Conservation (phyloP, 53 echinoderm and acorn worm species). For the Zoroaster sp. region DNA sequence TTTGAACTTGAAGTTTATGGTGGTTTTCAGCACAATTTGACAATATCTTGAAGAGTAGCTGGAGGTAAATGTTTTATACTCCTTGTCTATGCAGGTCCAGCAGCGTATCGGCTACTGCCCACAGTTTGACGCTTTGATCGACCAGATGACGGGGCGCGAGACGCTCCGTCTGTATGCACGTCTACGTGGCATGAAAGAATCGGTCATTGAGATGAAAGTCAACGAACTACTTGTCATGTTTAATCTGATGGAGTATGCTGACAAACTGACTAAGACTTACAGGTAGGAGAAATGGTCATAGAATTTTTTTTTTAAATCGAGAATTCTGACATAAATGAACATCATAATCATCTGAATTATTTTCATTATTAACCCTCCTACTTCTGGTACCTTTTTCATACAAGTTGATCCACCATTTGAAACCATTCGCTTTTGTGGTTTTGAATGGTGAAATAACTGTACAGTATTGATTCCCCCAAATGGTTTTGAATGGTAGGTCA, state of each 20-base stretch:
- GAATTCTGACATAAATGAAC: no score
- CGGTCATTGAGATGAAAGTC: slow-evolving; percentile 67
- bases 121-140: slow-evolving; percentile 92
- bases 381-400: no score
- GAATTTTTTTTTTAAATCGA: no score
- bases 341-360: no score
- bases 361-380: no score
- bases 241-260: slow-evolving; percentile 82
- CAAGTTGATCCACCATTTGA: no score
- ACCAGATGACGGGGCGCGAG: slow-evolving; percentile 95
- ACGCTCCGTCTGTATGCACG: slow-evolving; percentile 85
- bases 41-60: not conserved
- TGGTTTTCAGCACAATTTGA: not conserved
- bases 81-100: slow-evolving; percentile 66
- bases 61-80: not conserved
- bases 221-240: slow-evolving; percentile 75
- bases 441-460: no score
- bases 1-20: not conserved
- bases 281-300: slow-evolving; percentile 65
- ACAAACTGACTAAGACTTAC: slow-evolving; percentile 85
- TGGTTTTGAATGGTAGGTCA: no score
- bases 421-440: no score
- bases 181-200: slow-evolving; percentile 85
- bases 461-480: no score
- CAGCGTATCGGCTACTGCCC: slow-evolving; percentile 97